Percentiles rank a stretch among this genome's conserved stretches.
phyloP scores from a whole-genome alignment of 2,888 invertebrate genomes.

The Drosophila ezoana region DNA sequence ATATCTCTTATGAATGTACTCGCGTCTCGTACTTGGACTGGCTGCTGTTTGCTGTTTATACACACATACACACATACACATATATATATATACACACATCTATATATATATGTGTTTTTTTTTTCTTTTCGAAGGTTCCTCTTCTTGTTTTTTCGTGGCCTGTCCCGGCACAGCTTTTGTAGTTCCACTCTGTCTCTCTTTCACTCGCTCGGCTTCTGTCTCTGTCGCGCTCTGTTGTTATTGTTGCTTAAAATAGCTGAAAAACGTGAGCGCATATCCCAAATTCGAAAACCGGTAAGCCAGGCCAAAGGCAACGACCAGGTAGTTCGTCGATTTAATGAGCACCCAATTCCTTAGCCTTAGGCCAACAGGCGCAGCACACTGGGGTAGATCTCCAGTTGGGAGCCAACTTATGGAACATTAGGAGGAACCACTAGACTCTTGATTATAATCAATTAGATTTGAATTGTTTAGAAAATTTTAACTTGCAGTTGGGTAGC shows the following conservation, averaged over 20 bases:
- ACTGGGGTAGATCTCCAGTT: conserved; percentile 28
- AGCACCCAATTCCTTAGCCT: conserved; percentile 50
- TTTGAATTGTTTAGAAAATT: background rate
- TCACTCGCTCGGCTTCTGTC: conserved; percentile 7
- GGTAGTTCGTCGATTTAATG: conserved; percentile 62
- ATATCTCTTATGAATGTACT: conserved; percentile 70
- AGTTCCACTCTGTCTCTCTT: conserved; percentile 16
- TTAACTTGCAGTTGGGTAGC: background rate
- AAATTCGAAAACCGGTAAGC: conserved; percentile 80
- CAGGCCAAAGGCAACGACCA: conserved; percentile 63
- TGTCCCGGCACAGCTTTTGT: conserved; percentile 67
- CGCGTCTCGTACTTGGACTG: conserved; percentile 63
- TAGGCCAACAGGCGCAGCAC: conserved; percentile 40
- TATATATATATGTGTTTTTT: background rate
- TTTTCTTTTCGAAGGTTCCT: conserved; percentile 52
- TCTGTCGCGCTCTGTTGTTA: conserved; percentile 43
- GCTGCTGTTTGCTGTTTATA: conserved; percentile 48
- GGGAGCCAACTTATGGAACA: conserved; percentile 17
- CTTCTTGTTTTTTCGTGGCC: conserved; percentile 49
- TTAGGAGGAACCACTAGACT: background rate
- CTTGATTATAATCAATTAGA: conserved; percentile 1
- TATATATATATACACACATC: background rate
- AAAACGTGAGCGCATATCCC: conserved; percentile 76
- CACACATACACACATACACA: background rate
- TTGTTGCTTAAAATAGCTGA: conserved; percentile 79